A percentile compares a stretch with the other conserved stretches of the same genome.
Evolutionary conservation across 2,113 vertebrate species (phyloP).

Genomic region (Lamprologus speciosus): DNA sequence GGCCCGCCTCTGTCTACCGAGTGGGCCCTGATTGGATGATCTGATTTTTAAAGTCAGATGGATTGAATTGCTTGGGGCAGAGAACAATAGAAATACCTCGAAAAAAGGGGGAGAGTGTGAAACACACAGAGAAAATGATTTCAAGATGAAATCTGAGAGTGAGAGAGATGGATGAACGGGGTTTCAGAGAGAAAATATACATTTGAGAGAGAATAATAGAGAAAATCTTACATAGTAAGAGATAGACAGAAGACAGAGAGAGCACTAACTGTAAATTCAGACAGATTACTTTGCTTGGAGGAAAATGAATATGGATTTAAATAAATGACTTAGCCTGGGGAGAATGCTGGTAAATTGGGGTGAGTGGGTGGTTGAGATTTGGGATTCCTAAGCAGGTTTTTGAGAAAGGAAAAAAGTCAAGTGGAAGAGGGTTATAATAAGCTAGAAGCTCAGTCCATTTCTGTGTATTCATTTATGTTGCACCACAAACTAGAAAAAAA

Average conservation of each 20-base stretch:
- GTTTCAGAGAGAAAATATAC: conserved; percentile 25
- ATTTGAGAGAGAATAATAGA: conserved; percentile 42
- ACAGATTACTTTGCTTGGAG: conserved; percentile 49
- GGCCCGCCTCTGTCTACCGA: conserved; percentile 54
- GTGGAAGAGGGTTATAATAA: not conserved
- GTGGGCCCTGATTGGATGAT: conserved; percentile 64
- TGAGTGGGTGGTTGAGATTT: conserved; percentile 41
- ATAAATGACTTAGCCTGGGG: conserved; percentile 51
- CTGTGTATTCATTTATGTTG: not conserved
- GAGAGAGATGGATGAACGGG: conserved; percentile 26
- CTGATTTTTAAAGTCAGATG: conserved; percentile 60
- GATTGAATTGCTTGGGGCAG: conserved; percentile 49
- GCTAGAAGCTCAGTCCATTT: not conserved
- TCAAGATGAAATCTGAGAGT: conserved; percentile 39
- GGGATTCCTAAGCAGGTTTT: conserved; percentile 9
- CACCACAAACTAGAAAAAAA: not conserved
- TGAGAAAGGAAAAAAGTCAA: not conserved
- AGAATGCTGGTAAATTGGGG: conserved; percentile 11
- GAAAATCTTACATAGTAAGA: conserved; percentile 27
- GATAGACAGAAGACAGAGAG: conserved; percentile 13
- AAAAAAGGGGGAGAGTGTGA: not conserved
- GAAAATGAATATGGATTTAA: conserved; percentile 55
- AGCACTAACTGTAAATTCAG: conserved; percentile 49
- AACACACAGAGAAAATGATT: conserved; percentile 5
- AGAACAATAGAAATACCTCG: conserved; percentile 11